A percentile compares a stretch with the other conserved stretches of the same genome.
Evolutionary conservation across 2,113 vertebrate species (phyloP).

Genomic region (human): DNA sequence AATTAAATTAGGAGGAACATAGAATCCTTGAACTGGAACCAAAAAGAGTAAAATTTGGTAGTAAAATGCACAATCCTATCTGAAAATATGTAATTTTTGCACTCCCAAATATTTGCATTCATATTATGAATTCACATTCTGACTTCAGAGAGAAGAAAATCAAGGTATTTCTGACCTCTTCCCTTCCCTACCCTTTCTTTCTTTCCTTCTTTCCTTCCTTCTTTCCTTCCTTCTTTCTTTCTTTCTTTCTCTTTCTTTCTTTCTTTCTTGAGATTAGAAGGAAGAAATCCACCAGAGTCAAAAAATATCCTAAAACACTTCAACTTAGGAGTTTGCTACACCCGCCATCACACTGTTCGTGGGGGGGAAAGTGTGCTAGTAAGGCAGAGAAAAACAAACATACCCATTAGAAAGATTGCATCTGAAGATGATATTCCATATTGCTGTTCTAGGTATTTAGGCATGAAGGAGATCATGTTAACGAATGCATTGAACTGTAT

Average conservation of each 20-base stretch:
- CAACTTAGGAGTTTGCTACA: neutral
- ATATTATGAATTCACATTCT: neutral
- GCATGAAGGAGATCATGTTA: conserved; percentile 91
- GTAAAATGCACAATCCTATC: neutral
- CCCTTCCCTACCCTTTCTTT: neutral
- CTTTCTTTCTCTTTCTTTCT: neutral
- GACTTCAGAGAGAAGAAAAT: neutral
- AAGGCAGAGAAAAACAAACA: conserved; percentile 20
- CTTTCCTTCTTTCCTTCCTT: neutral
- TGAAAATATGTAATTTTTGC: neutral
- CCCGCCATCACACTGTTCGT: neutral
- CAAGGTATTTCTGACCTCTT: neutral
- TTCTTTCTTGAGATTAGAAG: neutral
- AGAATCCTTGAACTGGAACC: neutral
- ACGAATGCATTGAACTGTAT: conserved; percentile 90
- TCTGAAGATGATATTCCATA: conserved; percentile 94
- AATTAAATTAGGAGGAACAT: neutral
- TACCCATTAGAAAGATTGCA: conserved; percentile 95
- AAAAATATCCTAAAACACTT: neutral
- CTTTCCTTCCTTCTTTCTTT: neutral
- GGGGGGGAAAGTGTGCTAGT: neutral
- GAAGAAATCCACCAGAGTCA: neutral
- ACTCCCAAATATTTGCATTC: neutral
- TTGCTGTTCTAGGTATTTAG: conserved; percentile 97
- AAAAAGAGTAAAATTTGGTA: neutral